These are phyloP conservation scores for Conger conger DNA, from an alignment of 2,113 vertebrate genomes.

Conservation along the genomic window DNA sequence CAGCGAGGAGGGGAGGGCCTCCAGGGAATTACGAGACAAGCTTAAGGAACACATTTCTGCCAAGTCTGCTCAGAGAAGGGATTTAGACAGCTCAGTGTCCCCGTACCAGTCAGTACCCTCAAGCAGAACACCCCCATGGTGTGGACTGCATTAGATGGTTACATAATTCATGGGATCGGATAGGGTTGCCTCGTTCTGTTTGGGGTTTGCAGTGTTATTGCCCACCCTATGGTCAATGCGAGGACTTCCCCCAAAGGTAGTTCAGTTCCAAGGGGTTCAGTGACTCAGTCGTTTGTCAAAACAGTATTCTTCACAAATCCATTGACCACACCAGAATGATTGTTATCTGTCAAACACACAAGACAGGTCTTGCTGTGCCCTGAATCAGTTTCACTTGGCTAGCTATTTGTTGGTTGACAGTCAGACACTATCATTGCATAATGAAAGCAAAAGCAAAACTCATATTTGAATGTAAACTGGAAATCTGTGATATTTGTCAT, in stretches of 20 bases:
- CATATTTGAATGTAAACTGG: background rate
- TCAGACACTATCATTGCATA: background rate
- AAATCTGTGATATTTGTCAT: no score
- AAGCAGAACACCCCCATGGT: background rate
- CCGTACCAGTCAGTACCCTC: background rate
- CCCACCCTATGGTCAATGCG: background rate
- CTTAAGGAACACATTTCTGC: background rate
- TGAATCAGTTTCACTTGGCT: background rate
- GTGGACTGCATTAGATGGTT: background rate
- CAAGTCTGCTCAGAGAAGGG: background rate
- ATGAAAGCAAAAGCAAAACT: background rate
- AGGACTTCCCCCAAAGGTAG: background rate
- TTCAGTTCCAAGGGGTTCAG: background rate
- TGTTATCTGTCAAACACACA: background rate
- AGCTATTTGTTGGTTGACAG: background rate
- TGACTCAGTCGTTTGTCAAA: slow-evolving; percentile 7
- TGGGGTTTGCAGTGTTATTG: background rate
- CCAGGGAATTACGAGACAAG: background rate
- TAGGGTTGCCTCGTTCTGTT: background rate
- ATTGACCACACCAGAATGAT: background rate
- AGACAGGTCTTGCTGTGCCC: background rate
- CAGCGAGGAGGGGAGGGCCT: background rate
- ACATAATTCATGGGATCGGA: slow-evolving; percentile 5
- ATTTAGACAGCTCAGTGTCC: background rate
- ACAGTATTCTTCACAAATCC: background rate